Evolutionary conservation across 2,113 vertebrate genomes (phyloP).

Genomic region (Callocephalon fimbriatum): DNA sequence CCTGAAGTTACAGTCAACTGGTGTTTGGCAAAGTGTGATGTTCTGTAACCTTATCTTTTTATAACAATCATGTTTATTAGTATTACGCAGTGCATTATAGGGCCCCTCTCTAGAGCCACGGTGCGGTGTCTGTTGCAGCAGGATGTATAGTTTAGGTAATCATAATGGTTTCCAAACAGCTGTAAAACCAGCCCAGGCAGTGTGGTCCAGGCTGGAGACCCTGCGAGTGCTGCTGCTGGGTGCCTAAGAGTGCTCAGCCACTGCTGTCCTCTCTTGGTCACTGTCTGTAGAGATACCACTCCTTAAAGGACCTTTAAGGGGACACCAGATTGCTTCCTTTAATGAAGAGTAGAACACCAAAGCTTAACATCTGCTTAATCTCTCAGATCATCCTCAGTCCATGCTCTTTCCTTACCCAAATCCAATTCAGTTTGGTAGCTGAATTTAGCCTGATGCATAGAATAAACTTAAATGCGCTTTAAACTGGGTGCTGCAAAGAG

Average conservation of each 20-base stretch:
- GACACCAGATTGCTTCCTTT: not conserved
- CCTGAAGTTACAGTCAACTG: slow-evolving; percentile 61
- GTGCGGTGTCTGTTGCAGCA: not conserved
- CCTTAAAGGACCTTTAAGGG: not conserved
- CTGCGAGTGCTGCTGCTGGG: not conserved
- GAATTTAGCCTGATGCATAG: not conserved
- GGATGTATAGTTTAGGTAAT: not conserved
- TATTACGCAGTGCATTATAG: not conserved
- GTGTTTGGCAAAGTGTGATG: slow-evolving; percentile 28
- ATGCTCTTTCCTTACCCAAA: not conserved
- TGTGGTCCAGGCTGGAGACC: not conserved
- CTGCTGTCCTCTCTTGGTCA: not conserved
- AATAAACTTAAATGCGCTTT: not conserved
- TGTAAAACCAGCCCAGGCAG: not conserved
- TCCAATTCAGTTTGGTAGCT: not conserved
- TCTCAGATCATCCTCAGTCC: not conserved
- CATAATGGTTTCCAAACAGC: not conserved
- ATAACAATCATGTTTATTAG: slow-evolving; percentile 57
- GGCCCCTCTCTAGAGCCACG: not conserved
- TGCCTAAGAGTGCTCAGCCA: not conserved
- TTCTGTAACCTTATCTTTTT: slow-evolving; percentile 57
- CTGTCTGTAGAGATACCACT: accelerated
- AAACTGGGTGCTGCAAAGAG: not conserved
- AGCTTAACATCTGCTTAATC: not conserved
- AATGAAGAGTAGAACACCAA: not conserved